Evolutionary conservation across 2,797 vertebrate genomes (phyloP).

Genomic region (Mustela erminea): DNA sequence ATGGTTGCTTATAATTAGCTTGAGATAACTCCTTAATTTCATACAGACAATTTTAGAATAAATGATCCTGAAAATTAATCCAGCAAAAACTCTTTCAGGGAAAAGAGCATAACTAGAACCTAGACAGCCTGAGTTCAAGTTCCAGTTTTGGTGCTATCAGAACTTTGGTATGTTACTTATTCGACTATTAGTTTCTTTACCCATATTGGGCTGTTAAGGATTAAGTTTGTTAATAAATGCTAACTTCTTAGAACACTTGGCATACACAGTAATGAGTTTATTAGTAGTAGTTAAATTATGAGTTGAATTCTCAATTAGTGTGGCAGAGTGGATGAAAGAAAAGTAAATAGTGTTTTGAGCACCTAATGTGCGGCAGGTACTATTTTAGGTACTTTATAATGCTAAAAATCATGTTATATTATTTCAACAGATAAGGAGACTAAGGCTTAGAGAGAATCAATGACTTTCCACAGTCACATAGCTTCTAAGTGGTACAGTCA

Average conservation of each 20-base stretch:
- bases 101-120: background rate
- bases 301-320: background rate
- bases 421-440: constrained; percentile 1
- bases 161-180: background rate
- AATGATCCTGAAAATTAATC: constrained; percentile 25
- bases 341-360: background rate
- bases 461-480: background rate
- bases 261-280: background rate
- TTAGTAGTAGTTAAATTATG: background rate
- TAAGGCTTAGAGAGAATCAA: background rate
- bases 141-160: background rate
- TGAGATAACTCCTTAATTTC: constrained; percentile 40
- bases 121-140: background rate
- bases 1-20: background rate
- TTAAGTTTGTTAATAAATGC: background rate
- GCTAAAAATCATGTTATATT: constrained; percentile 8
- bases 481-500: background rate
- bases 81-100: background rate
- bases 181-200: background rate
- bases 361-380: background rate
- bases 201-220: background rate
- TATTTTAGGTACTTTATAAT: background rate
- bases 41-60: constrained; percentile 27
- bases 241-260: background rate
- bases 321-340: background rate